A percentile compares a stretch with the other conserved stretches of the same genome.
These are phyloP conservation scores for Neomicropteryx cornuta DNA, from an alignment of 1,140 invertebrate genomes.

Conservation along the genomic window DNA sequence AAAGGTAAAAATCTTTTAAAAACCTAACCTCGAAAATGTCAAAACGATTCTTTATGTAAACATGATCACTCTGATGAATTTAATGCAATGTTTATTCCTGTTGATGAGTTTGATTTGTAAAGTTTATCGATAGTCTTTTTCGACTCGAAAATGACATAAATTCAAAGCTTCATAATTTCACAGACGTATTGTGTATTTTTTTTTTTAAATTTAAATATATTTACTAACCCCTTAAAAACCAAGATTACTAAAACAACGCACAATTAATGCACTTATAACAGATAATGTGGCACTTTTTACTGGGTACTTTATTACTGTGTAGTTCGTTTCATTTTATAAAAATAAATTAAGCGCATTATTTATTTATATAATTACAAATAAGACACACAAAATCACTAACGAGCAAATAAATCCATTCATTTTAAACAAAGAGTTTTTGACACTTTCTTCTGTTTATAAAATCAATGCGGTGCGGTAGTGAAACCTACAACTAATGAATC, in stretches of 20 bases:
- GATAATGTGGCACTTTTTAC: too few relatives aligned
- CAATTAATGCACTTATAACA: too few relatives aligned
- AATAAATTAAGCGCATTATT: neutral
- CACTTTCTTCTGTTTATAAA: conserved; percentile 23
- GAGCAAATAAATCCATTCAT: conserved; percentile 26
- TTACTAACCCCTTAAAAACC: too few relatives aligned
- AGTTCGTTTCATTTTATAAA: too few relatives aligned
- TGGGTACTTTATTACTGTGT: too few relatives aligned
- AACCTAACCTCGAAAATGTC: too few relatives aligned
- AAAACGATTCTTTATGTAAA: too few relatives aligned
- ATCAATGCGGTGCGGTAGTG: conserved; percentile 26
- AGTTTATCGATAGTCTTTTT: conserved; percentile 4
- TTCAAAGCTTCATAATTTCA: neutral
- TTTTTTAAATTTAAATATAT: too few relatives aligned
- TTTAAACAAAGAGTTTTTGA: conserved; percentile 19
- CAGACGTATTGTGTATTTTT: neutral
- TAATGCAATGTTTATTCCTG: conserved; percentile 6
- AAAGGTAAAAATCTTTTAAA: conserved; percentile 20
- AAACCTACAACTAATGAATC: neutral
- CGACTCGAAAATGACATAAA: conserved; percentile 4
- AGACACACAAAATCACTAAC: conserved; percentile 20
- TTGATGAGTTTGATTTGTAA: conserved; percentile 1
- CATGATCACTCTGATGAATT: neutral
- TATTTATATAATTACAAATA: conserved; percentile 8
- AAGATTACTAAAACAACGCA: too few relatives aligned